Base-by-base conservation (phyloP, 92 coral and sea anemone species). In the Scolanthus callimorphus region DNA sequence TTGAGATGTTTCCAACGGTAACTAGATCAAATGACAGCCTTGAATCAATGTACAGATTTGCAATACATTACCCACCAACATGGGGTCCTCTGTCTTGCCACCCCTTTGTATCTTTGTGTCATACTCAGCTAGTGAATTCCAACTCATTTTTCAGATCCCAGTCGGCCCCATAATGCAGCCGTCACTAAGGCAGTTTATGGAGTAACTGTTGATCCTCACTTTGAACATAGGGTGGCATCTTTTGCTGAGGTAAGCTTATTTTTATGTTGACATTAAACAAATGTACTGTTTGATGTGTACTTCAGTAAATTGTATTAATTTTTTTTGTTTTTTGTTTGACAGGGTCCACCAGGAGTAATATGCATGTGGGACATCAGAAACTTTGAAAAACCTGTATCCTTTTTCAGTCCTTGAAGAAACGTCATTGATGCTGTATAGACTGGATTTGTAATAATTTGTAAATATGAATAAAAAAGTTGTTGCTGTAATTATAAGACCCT, bases 351-450 rank as follows among this genome's bases (percentile, higher is more conserved):
- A 57, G 90, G 86, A 19, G 67, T 79, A 13, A 73, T 91, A 55
- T 80, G 95, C 29, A 79, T 91, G 47, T 91, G 97, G 97, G 97
- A 91, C 68, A 82, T 82, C 22, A 77, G 97, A 43, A 69, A 91
- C 38, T 88, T 91, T 69, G 97, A 91, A 57, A 91, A 88, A 44
- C 97, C 97, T 44, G 80, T 91, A 91, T 91, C 97, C 94, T 88
- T 80, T 60, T 31, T 3, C 10, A 29, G 2, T 9, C 2, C 69
- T n/a, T 11, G 10, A 21, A 39, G 47, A 27, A 59, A 41, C 12
- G 41, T 34, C 41, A n/a, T n/a, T n/a, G n/a, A n/a, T n/a, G n/a
- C n/a, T n/a, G n/a, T n/a, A n/a, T n/a, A n/a, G n/a, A n/a, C n/a
- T n/a, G n/a, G n/a, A n/a, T n/a, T n/a, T n/a, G n/a, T n/a, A n/a